phyloP scores from a whole-genome alignment of 2,888 invertebrate species.

The Dolichopus griseipennis region DNA sequence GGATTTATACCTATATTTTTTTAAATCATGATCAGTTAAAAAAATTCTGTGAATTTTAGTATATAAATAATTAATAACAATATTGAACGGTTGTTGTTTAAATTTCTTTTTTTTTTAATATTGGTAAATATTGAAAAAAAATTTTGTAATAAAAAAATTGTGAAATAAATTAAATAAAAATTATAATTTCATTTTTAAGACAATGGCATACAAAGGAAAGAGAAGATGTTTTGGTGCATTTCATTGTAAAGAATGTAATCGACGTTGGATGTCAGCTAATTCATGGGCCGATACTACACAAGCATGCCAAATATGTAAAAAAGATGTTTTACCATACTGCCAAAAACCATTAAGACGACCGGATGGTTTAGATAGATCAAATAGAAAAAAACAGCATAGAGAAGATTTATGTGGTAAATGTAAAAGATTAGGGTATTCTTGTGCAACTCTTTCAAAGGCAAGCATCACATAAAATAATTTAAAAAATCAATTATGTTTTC shows the following conservation, averaged over 20 bases:
- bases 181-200: neutral
- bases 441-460: neutral
- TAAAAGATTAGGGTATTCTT: neutral
- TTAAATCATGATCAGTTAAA: no score
- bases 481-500: no score
- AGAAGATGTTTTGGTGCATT: slow-evolving; percentile 13
- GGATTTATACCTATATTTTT: no score
- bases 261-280: slow-evolving; percentile 12
- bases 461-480: no score
- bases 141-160: no score
- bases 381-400: neutral
- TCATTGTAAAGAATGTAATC: slow-evolving; percentile 5
- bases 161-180: no score
- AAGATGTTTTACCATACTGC: neutral
- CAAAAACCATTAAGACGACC: neutral
- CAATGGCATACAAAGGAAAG: slow-evolving; percentile 14
- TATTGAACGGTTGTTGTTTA: no score
- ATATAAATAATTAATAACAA: no score
- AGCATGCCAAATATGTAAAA: neutral
- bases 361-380: neutral
- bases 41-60: no score
- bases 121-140: no score
- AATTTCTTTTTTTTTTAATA: no score
- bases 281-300: slow-evolving; percentile 8
- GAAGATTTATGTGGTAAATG: slow-evolving; percentile 12